phyloP scores from a whole-genome alignment of 2,888 invertebrate species.

The Himalopsyche kuldschensis region DNA sequence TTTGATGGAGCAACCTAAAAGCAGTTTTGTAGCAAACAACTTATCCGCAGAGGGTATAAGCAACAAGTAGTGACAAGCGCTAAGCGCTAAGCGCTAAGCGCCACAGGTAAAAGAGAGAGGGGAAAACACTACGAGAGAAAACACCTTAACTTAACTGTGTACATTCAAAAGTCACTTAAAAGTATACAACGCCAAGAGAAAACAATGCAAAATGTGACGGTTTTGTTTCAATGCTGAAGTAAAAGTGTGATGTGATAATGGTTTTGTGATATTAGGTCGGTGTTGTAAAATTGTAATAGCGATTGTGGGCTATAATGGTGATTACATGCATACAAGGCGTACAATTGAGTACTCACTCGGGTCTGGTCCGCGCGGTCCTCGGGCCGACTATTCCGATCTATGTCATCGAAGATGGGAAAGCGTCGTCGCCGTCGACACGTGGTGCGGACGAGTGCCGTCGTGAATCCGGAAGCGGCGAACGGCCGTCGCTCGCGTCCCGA shows the following conservation, averaged over 20 bases:
- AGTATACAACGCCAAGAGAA: background rate
- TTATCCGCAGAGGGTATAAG: slow-evolving; percentile 1
- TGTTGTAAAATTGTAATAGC: background rate
- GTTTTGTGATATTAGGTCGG: too few relatives aligned
- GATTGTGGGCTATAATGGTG: background rate
- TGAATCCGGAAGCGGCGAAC: slow-evolving; percentile 13
- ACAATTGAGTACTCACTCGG: background rate
- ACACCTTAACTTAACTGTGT: background rate
- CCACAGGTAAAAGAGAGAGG: slow-evolving; percentile 18
- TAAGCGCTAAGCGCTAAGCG: slow-evolving; percentile 11
- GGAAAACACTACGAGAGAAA: background rate
- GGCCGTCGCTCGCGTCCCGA: background rate
- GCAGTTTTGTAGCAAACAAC: background rate
- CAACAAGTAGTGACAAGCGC: slow-evolving; percentile 21
- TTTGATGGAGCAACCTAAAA: background rate
- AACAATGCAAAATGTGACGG: background rate
- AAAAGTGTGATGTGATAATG: background rate
- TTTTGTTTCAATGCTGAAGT: background rate
- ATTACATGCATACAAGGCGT: too few relatives aligned
- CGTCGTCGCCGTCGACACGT: background rate
- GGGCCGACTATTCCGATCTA: background rate
- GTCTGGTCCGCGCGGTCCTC: background rate
- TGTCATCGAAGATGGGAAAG: background rate
- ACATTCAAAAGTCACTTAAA: background rate
- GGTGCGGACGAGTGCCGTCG: background rate